Percentiles rank a stretch among this genome's conserved stretches.
phyloP scores from a whole-genome alignment of 2,888 invertebrate genomes.

The Melieria crassipennis region DNA sequence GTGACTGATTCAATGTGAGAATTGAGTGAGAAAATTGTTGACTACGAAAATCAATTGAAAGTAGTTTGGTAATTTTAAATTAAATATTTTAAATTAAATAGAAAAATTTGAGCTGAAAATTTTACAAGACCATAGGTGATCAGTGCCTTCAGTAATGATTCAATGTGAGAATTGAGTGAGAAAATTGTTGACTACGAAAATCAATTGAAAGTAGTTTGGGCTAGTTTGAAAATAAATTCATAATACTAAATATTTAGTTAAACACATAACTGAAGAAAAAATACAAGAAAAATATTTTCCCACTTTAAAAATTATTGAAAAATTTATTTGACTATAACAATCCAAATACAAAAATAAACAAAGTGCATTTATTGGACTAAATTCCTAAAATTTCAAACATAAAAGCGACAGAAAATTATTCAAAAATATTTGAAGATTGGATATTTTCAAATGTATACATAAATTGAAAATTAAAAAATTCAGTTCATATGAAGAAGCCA shows the following conservation, averaged over 20 bases:
- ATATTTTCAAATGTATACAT: too few relatives aligned
- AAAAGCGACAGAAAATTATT: too few relatives aligned
- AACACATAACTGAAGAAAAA: background rate
- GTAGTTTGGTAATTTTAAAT: too few relatives aligned
- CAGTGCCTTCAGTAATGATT: background rate
- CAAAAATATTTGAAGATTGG: too few relatives aligned
- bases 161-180: background rate
- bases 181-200: background rate
- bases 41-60: background rate
- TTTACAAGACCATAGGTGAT: too few relatives aligned
- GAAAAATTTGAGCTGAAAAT: background rate
- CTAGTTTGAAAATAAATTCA: background rate
- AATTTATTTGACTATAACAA: background rate
- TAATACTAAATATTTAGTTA: background rate
- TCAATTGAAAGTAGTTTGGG: background rate
- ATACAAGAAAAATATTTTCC: background rate
- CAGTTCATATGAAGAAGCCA: too few relatives aligned
- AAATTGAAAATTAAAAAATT: too few relatives aligned
- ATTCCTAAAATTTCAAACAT: background rate
- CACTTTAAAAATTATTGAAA: background rate
- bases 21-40: background rate
- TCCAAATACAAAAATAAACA: background rate
- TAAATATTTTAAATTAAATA: too few relatives aligned
- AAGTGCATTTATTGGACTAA: background rate
- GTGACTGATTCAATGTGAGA: background rate